Evolutionary conservation across 1,140 invertebrate species (phyloP).

Genomic region (Laupala kohalensis): DNA sequence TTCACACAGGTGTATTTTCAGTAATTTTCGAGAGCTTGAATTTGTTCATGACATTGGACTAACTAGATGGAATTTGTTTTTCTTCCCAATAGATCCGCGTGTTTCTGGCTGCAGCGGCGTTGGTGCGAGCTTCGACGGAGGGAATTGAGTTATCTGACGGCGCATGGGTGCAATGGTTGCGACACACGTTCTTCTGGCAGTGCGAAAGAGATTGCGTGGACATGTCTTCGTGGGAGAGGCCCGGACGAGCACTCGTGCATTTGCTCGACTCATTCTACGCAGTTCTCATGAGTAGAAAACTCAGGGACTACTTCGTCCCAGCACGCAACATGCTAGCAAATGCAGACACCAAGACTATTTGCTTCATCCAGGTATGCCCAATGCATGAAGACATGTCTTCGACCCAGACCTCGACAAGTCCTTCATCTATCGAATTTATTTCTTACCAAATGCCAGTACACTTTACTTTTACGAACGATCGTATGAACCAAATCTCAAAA

Average conservation of each 20-base stretch:
- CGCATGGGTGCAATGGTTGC: not conserved
- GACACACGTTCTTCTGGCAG: conserved; percentile 49
- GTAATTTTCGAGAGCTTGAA: no score
- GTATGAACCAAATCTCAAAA: no score
- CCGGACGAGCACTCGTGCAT: conserved; percentile 47
- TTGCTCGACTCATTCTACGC: conserved; percentile 39
- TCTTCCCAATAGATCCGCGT: not conserved
- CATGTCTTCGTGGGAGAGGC: conserved; percentile 50
- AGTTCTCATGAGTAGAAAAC: conserved; percentile 33
- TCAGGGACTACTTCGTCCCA: conserved; percentile 59
- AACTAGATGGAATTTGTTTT: no score
- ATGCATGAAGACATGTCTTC: no score
- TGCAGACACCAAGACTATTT: conserved; percentile 44
- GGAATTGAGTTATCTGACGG: not conserved
- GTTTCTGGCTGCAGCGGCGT: not conserved
- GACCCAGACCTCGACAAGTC: no score
- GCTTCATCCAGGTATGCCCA: no score
- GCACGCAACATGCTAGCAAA: conserved; percentile 56
- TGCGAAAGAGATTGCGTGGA: conserved; percentile 48
- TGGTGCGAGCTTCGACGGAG: not conserved
- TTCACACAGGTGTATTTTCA: no score
- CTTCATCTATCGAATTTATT: no score
- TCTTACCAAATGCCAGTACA: no score
- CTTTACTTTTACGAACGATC: no score
- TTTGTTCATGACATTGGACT: no score